Evolutionary conservation across 2,888 invertebrate species (phyloP).

Genomic region (Luffia ferchaultella): DNA sequence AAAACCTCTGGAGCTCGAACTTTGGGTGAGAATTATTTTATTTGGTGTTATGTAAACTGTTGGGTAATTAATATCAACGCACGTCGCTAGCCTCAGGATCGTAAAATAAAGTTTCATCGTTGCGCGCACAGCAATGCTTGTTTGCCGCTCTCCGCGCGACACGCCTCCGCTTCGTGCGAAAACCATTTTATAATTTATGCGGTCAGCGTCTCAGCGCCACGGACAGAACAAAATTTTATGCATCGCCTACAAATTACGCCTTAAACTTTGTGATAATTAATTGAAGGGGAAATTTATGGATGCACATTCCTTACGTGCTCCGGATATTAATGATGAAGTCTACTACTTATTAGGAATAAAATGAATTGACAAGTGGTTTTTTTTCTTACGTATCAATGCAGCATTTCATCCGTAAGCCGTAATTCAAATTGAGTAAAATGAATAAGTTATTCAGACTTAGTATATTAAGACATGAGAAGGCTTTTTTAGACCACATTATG

Average conservation of each 20-base stretch:
- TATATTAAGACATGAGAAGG: not conserved
- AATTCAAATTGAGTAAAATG: not conserved
- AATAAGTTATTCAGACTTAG: not conserved
- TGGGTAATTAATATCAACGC: constrained; percentile 19
- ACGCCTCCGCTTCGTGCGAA: constrained; percentile 26
- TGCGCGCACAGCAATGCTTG: constrained; percentile 42
- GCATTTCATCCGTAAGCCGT: too few species aligned
- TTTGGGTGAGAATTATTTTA: constrained; percentile 70
- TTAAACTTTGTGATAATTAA: constrained; percentile 4
- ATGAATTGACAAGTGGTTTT: too few species aligned
- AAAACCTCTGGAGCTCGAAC: constrained; percentile 82
- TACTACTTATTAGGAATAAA: too few species aligned
- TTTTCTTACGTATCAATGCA: too few species aligned
- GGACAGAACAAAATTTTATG: constrained; percentile 6
- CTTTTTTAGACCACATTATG: not conserved
- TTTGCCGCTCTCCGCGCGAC: constrained; percentile 35
- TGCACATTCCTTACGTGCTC: too few species aligned
- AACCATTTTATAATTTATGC: constrained; percentile 34
- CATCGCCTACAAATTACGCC: constrained; percentile 8
- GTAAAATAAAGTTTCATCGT: constrained; percentile 34
- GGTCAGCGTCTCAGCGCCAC: constrained; percentile 10
- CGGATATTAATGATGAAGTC: too few species aligned
- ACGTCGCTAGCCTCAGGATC: constrained; percentile 21
- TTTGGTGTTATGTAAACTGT: not conserved
- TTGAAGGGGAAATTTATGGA: too few species aligned